These are phyloP conservation scores for Gymnocheta viridis DNA, from an alignment of 2,888 invertebrate species.

Conservation along the genomic window DNA sequence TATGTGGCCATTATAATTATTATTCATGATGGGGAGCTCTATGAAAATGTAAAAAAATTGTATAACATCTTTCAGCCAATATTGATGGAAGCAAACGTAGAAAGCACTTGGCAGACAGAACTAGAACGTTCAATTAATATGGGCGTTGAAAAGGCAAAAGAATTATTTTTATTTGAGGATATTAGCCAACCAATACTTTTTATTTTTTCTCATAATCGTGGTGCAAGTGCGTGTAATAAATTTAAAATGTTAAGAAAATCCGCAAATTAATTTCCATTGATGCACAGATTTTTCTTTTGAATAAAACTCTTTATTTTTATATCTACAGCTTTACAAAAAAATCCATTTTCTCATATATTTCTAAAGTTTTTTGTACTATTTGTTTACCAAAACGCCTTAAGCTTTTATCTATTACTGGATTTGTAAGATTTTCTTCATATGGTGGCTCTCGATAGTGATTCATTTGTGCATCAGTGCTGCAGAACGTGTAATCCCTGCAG, in stretches of 20 bases:
- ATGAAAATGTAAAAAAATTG: constrained; percentile 72
- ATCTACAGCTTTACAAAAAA: not conserved
- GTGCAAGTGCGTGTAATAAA: constrained; percentile 73
- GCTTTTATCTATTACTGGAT: constrained; percentile 90
- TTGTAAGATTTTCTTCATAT: constrained; percentile 90
- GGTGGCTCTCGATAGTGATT: constrained; percentile 95
- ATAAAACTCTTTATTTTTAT: not conserved
- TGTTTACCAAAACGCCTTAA: constrained; percentile 92
- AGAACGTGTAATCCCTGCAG: constrained; percentile 91
- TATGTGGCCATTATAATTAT: constrained; percentile 74
- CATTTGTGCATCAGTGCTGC: constrained; percentile 90
- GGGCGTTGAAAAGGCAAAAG: constrained; percentile 72
- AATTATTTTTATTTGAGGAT: constrained; percentile 65
- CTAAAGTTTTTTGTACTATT: constrained; percentile 86
- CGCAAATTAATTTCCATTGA: not conserved
- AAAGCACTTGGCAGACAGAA: constrained; percentile 75
- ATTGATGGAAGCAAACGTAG: constrained; percentile 71
- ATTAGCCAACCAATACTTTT: constrained; percentile 73
- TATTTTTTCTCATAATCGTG: constrained; percentile 74
- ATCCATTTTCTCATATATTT: constrained; percentile 85
- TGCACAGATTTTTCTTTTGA: not conserved
- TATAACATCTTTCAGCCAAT: constrained; percentile 70
- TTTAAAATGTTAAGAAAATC: constrained; percentile 71
- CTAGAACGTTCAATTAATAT: constrained; percentile 70
- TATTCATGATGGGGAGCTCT: constrained; percentile 73